Evolutionary conservation across 2,113 vertebrate species (phyloP), one percentile per base, ranked within the genome.

Genomic region (Chloebia gouldiae): DNA sequence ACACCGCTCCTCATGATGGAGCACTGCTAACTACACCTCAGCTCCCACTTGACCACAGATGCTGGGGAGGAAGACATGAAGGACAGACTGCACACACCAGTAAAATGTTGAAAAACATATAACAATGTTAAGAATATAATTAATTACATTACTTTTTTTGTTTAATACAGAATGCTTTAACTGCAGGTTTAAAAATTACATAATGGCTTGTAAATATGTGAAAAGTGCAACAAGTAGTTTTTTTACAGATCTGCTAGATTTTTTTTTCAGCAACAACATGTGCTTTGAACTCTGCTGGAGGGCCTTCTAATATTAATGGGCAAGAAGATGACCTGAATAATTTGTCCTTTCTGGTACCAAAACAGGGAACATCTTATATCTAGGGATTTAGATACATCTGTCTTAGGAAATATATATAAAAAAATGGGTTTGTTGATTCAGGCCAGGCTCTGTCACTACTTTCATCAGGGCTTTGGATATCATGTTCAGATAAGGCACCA

Each of bases 241-340:
- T 82, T 81, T 79, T 57, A 85, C 49, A 84, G 56, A 81, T 65
- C 44, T 21, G 14, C 28, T 14, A 54, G 12, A 21, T 2, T 54
- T 79, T 81, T 78, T 78, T 69, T 65, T 10, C 63, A 86, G 42
- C 76, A 92, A 24, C 59, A 93, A 44, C 22, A n/a, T 53, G n/a
- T 77, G 53, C 81, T 96, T 95, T 92, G 88, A 93, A 94, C 81
- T 90, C 88, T 57, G 90, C 20, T 91, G 85, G 78, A 80, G 53
- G 25, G 40, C 49, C 57, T 31, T 89, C 69, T 56, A 85, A 69
- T 72, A 93, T 69, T 85, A 72, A 85, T 53, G 42, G 53, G 28
- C 45, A 81, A 82, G 57, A 88, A 81, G 51, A 92, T 65, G 57
- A 90, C 53, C 45, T 72, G 65, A 94, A 81, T 87, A 78, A 87